Percentiles rank a stretch among this genome's conserved stretches.
phyloP scores from a whole-genome alignment of 2,888 invertebrate genomes.

The Drosophila barbarae region DNA sequence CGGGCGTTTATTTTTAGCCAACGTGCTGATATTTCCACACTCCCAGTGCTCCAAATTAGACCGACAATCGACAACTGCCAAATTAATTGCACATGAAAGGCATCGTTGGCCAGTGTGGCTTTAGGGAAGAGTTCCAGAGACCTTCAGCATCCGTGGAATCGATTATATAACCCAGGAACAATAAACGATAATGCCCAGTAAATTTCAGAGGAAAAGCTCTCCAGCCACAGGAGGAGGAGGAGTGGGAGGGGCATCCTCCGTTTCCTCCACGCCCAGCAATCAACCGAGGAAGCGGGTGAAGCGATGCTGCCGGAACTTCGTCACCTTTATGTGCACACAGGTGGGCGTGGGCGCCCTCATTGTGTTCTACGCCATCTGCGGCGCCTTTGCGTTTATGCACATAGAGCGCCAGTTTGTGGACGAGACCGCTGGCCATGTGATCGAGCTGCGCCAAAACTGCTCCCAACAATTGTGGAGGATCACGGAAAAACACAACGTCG shows the following conservation, averaged over 20 bases:
- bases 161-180: slow-evolving; percentile 22
- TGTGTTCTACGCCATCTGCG: slow-evolving; percentile 91
- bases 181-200: slow-evolving; percentile 51
- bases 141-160: neutral
- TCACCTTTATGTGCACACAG: slow-evolving; percentile 96
- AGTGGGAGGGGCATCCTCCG: slow-evolving; percentile 72
- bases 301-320: slow-evolving; percentile 90
- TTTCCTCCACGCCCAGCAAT: slow-evolving; percentile 85
- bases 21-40: slow-evolving; percentile 53
- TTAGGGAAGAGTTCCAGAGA: neutral
- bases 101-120: slow-evolving; percentile 11
- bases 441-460: slow-evolving; percentile 82
- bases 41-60: slow-evolving; percentile 25
- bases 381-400: slow-evolving; percentile 89
- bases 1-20: slow-evolving; percentile 66
- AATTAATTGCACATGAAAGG: slow-evolving; percentile 35
- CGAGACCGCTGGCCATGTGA: slow-evolving; percentile 81
- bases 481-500: slow-evolving; percentile 84
- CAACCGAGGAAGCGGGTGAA: slow-evolving; percentile 89
- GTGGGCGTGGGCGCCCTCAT: slow-evolving; percentile 93
- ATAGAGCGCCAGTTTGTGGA: slow-evolving; percentile 85
- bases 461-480: slow-evolving; percentile 86
- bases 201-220: slow-evolving; percentile 66
- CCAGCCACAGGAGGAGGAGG: slow-evolving; percentile 42
- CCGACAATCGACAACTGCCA: slow-evolving; percentile 33